Base-by-base conservation (phyloP, 2,113 vertebrate species). In the Smithornis capensis region DNA sequence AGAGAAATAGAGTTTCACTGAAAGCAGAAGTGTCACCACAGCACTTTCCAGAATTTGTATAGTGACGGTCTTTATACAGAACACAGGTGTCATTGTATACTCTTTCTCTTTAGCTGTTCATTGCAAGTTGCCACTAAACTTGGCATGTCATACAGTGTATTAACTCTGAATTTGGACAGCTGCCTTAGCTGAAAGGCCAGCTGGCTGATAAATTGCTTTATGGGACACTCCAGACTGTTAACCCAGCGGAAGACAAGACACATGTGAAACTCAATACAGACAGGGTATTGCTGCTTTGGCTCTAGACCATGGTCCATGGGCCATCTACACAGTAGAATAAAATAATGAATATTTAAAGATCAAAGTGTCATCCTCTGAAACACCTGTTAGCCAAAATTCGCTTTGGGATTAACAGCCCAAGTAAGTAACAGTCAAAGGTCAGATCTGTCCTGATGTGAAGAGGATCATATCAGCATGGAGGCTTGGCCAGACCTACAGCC, bases 281-380 rank as follows among this genome's bases (percentile, higher is more conserved):
- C 33, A 87, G 47, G 22, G 60, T 68, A 25, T 25, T 52, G 92
- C 83, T 87, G 76, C 10, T 93, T 83, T 89, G 73, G 88, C 87
- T 96, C 65, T 82, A 94, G 83, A 65, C 81, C 6, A 3, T 81
- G 83, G 76, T 87, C 60, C 0, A 4, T 40, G 60, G 70, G 69
- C 78, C 40, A 79, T 77, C 77, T 52, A 53, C 74, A 90, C 14
- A 89, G 77, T 53, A 92, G 69, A 92, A 87, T 94, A 94, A 91
- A 94, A 96, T 87, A 89, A 95, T 91, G 80, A 84, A 87, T 45
- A 84, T 76, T 73, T 92, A 95, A 96, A 97, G 92, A 95, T 92
- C 90, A 87, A 96, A 94, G 79, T 62, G 55, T 87, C 73, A 87
- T 92, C 74, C 52, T 92, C 82, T 93, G 88, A 83, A 97, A 85